Conservation (phyloP, 2,888 invertebrate genomes). For the Bunonema sp. region DNA sequence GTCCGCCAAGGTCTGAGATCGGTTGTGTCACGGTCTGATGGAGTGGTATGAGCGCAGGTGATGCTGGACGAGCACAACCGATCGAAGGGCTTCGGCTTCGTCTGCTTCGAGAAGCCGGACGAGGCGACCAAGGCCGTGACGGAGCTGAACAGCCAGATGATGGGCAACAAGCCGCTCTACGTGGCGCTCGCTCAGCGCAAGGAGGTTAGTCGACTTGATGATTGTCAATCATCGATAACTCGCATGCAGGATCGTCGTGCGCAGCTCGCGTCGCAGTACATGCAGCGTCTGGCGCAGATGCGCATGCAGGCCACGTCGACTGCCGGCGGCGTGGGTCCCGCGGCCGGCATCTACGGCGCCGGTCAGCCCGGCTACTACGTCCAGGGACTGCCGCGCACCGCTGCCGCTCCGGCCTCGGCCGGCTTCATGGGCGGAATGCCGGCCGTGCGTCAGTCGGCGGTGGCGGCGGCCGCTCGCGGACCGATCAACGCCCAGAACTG, state of each 20-base stretch:
- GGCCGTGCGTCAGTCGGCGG: not conserved
- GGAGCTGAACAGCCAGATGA: conserved; percentile 90
- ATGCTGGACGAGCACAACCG: conserved; percentile 73
- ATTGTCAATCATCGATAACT: too few species aligned
- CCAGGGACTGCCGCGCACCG: conserved; percentile 1
- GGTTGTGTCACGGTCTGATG: not conserved
- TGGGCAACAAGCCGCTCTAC: conserved; percentile 87
- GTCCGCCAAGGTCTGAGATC: conserved; percentile 67
- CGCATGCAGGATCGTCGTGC: conserved; percentile 96
- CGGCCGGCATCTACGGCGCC: not conserved
- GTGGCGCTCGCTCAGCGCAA: conserved; percentile 94
- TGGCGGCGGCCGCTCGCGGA: not conserved
- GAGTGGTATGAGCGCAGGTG: too few species aligned
- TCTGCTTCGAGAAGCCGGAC: conserved; percentile 89
- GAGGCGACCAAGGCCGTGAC: conserved; percentile 98
- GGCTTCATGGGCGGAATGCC: not conserved
- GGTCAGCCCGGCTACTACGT: not conserved
- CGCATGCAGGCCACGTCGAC: conserved; percentile 15
- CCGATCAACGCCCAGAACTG: conserved; percentile 14
- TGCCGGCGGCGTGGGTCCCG: too few species aligned
- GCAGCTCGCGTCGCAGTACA: conserved; percentile 87
- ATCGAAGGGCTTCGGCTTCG: conserved; percentile 81
- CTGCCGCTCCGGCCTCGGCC: too few species aligned
- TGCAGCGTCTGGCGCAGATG: conserved; percentile 65
- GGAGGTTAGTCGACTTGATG: too few species aligned